Evolutionary conservation across 2,888 invertebrate species (phyloP).

Genomic region (Fragum whitleyi): DNA sequence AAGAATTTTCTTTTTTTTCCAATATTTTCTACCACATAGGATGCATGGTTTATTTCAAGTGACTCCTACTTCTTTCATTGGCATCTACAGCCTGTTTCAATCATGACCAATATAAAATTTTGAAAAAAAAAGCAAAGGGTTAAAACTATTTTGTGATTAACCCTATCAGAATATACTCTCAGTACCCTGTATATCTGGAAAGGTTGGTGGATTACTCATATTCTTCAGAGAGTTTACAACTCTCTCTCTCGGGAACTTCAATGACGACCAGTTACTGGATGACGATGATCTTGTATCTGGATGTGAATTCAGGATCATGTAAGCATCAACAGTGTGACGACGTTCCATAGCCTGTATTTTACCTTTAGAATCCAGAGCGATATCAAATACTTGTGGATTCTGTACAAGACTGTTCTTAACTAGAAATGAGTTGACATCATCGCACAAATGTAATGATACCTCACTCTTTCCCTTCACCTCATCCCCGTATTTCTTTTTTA

Average conservation of each 20-base stretch:
- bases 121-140: too few relatives aligned
- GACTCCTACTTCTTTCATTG: too few relatives aligned
- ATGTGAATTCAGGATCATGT: slow-evolving; percentile 49
- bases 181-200: slow-evolving; percentile 70
- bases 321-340: slow-evolving; percentile 32
- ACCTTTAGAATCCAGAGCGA: slow-evolving; percentile 40
- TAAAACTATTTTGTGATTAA: not conserved
- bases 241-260: slow-evolving; percentile 69
- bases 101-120: too few relatives aligned
- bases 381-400: slow-evolving; percentile 44
- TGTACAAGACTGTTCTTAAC: slow-evolving; percentile 73
- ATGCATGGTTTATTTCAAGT: too few relatives aligned
- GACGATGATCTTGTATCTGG: slow-evolving; percentile 50
- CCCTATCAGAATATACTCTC: slow-evolving; percentile 32
- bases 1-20: too few relatives aligned
- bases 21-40: too few relatives aligned
- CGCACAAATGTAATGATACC: slow-evolving; percentile 77
- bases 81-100: too few relatives aligned
- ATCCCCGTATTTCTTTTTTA: slow-evolving; percentile 78
- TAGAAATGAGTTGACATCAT: slow-evolving; percentile 77
- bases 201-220: slow-evolving; percentile 68
- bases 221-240: slow-evolving; percentile 70
- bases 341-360: slow-evolving; percentile 17
- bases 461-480: slow-evolving; percentile 75
- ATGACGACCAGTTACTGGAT: slow-evolving; percentile 66